Base-by-base conservation (phyloP, 92 coral and sea anemone genomes). In the Phenganax subtilis region DNA sequence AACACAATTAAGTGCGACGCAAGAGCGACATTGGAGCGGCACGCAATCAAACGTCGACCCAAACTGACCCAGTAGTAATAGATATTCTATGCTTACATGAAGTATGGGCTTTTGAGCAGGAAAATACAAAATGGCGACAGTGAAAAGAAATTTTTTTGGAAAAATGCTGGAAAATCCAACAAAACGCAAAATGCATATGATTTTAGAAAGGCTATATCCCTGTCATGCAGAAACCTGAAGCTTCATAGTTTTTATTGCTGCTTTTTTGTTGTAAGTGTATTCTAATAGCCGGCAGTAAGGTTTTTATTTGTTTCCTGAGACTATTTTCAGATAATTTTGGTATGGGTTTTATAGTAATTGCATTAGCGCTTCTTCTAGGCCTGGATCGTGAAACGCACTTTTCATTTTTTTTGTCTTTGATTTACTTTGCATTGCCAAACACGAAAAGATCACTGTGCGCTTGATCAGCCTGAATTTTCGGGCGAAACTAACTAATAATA, bases 401-500 rank as follows among this genome's bases (percentile, higher is more conserved):
- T 59, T 59, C 65, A 59, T 14, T 37, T 37, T 37, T 4, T 37
- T 37, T 4, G 47, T 1, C 47, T 1, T 20, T 14, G 15, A 14
- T 59, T 59, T 20, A 59, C 25, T 59, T 59, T 20, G 47, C 47
- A 37, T 37, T 37, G 47, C 47, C 47, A 37, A 37, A 4, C 25
- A 1, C 65, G 6, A 59, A 59, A 59, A 59, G 16, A 14, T 59
- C 16, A 59, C 65, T 14, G 0, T 14, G 65, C 65, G 65, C 65
- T 1, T 59, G 65, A 59, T 59, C 65, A 59, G 65, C 65, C 65
- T 59, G 65, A 59, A 59, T 59, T 59, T 59, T 59, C 65, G 25
- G 65, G 65, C 65, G 15, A 14, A 59, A 59, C 25, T 59, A 37
- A 37, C 47, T 37, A 37, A 37, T 4, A 37, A 37, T 37, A 37